Evolutionary conservation across 2,797 vertebrate genomes (phyloP).

Genomic region (Acropternis orthonyx): DNA sequence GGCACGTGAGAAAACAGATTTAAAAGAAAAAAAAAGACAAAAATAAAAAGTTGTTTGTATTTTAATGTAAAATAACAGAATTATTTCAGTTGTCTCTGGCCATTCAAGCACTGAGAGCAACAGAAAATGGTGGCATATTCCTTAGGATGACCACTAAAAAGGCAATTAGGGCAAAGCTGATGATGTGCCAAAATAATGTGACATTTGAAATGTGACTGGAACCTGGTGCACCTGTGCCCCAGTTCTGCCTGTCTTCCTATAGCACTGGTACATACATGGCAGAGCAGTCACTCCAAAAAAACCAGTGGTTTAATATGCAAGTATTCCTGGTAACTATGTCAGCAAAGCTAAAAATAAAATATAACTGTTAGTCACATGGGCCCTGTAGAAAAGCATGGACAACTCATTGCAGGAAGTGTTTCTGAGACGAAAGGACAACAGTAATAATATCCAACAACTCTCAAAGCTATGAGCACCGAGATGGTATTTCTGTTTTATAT

Average conservation of each 20-base stretch:
- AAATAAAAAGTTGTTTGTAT: background rate
- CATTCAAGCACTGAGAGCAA: background rate
- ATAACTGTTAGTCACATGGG: background rate
- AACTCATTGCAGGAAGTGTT: background rate
- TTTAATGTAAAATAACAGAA: background rate
- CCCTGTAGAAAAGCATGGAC: background rate
- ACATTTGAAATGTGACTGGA: background rate
- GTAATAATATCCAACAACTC: background rate
- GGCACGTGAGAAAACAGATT: background rate
- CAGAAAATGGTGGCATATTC: background rate
- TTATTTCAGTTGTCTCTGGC: background rate
- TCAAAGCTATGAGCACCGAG: background rate
- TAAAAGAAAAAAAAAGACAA: background rate
- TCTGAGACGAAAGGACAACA: background rate
- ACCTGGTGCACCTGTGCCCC: background rate
- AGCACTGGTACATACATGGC: background rate
- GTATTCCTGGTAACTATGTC: constrained; percentile 5
- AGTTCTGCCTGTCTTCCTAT: background rate
- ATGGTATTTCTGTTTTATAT: background rate
- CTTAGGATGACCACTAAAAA: background rate
- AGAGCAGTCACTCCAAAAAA: background rate
- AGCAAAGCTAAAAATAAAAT: constrained; percentile 46
- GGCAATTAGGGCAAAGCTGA: background rate
- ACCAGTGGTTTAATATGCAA: background rate
- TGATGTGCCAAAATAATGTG: background rate